phyloP scores from a whole-genome alignment of 2,888 invertebrate genomes.

The Limnephilus auricula region DNA sequence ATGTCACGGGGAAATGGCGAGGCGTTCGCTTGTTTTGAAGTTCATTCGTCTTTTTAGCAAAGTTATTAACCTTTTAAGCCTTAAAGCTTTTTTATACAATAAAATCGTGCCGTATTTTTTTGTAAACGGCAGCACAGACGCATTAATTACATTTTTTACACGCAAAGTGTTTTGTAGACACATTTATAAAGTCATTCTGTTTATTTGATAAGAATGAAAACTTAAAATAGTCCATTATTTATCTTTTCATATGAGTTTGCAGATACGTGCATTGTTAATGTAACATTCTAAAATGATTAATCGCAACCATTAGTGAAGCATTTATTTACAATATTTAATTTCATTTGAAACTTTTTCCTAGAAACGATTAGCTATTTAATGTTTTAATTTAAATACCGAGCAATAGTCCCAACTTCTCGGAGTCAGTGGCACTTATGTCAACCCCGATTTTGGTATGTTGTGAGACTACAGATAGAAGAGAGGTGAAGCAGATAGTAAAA shows the following conservation, averaged over 20 bases:
- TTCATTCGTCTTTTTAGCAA: constrained; percentile 27
- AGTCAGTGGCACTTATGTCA: too few species aligned
- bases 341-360: too few species aligned
- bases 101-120: background rate
- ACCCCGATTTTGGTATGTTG: too few species aligned
- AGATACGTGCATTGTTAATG: background rate
- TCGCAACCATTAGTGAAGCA: too few species aligned
- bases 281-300: background rate
- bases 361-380: too few species aligned
- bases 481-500: too few species aligned
- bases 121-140: background rate
- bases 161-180: background rate
- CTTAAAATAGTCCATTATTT: background rate
- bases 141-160: background rate
- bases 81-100: background rate
- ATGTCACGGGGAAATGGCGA: constrained; percentile 59
- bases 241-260: background rate
- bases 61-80: constrained; percentile 33
- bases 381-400: too few species aligned
- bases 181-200: background rate
- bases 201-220: background rate
- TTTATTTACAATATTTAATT: too few species aligned
- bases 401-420: too few species aligned
- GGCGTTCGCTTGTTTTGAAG: constrained; percentile 48
- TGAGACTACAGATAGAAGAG: too few species aligned